Evolutionary conservation across 2,113 vertebrate genomes (phyloP), one percentile per base, ranked within the genome.

Genomic region (Boleophthalmus pectinirostris): DNA sequence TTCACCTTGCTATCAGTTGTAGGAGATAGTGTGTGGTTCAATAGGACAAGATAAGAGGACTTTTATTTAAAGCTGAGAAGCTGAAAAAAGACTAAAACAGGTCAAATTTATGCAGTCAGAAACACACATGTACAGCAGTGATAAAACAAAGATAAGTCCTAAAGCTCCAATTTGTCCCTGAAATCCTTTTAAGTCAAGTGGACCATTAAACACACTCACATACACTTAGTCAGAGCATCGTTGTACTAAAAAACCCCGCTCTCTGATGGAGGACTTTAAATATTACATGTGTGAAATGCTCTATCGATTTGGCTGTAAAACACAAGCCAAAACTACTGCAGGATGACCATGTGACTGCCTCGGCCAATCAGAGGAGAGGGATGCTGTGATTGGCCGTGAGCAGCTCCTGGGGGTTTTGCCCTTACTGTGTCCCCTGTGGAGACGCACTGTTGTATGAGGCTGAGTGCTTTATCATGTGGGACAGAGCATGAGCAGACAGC

Each of bases 381-480:
- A 23, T 57, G 56, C 77, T 73, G 16, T 69, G 68, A 87, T 84
- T 83, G 86, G 84, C 25, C 65, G 21, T 10, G 70, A 78, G 76
- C 24, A 3, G n/a, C 64, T 74, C 63, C 82, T 79, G 71, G 73
- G 66, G 3, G 38, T 85, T 58, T 81, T 85, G 87, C 74, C 88
- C 87, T 90, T 78, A 77, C 53, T 38, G 70, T 77, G 78, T 84
- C 83, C 82, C 84, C 87, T 74, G 69, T 73, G 73, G 70, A 64
- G 63, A 23, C 76, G 69, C 43, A 7, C 33, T 47, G 47, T 43
- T 68, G 73, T 68, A 72, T 70, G 68, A 58, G 68, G 66, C 53
- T 73, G 56, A 38, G 54, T 72, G 54, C 79, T 70, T 82, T 49
- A 46, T 66, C 63, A 57, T 51, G 45, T 45, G 43, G 65, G 72